These are phyloP conservation scores for Microplitis demolitor DNA, from an alignment of 1,140 invertebrate genomes.

Conservation along the genomic window DNA sequence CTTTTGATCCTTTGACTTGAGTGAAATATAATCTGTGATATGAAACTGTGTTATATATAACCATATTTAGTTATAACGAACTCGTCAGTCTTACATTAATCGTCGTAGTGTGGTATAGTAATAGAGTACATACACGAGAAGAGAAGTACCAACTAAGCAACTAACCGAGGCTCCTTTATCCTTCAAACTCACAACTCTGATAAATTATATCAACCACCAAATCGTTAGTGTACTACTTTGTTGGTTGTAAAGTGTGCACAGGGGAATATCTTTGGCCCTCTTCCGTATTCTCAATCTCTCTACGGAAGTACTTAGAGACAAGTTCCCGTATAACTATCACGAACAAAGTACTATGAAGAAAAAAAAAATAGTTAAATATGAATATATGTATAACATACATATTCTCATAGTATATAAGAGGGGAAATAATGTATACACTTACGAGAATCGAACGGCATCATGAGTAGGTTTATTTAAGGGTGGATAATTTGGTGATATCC, in stretches of 20 bases:
- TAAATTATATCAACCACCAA: constrained; percentile 25
- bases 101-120: constrained; percentile 1
- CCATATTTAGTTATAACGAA: background rate
- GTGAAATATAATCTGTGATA: constrained; percentile 16
- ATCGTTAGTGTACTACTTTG: constrained; percentile 21
- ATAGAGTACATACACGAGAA: too few relatives aligned
- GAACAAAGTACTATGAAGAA: too few relatives aligned
- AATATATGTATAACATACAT: too few relatives aligned
- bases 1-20: background rate
- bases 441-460: constrained; percentile 6
- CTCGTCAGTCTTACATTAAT: constrained; percentile 22
- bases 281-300: background rate
- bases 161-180: background rate
- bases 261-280: constrained; percentile 12
- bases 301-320: constrained; percentile 5
- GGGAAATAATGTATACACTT: background rate
- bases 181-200: constrained; percentile 3
- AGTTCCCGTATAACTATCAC: too few relatives aligned
- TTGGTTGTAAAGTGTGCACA: constrained; percentile 22
- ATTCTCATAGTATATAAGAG: background rate
- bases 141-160: background rate
- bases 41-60: background rate
- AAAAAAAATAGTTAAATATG: too few relatives aligned
- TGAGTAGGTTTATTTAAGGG: constrained; percentile 10
- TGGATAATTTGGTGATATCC: background rate